A percentile compares a stretch with the other conserved stretches of the same genome.
Evolutionary conservation across 2,113 vertebrate species (phyloP).

Genomic region (Apteryx mantelli): DNA sequence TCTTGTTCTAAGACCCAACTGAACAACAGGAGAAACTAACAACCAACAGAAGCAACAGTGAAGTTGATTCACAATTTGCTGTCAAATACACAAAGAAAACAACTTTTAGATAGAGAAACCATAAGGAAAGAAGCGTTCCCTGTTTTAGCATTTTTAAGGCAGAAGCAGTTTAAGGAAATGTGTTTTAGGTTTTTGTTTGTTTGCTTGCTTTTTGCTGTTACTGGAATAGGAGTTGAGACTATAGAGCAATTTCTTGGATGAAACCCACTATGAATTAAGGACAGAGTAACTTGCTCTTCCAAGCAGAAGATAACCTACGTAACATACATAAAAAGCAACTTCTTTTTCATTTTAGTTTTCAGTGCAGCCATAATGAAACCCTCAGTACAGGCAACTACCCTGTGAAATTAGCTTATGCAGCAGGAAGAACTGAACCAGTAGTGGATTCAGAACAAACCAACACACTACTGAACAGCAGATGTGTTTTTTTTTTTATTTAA

Average conservation of each 20-base stretch:
- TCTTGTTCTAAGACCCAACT: not conserved
- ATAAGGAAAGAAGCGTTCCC: not conserved
- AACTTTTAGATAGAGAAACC: rapidly evolving
- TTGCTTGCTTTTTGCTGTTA: not conserved
- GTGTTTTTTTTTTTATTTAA: not conserved
- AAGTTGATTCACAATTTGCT: rapidly evolving
- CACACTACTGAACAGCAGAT: not conserved
- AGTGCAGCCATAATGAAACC: not conserved
- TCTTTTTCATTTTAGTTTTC: not conserved
- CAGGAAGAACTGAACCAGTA: not conserved
- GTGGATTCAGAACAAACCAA: not conserved
- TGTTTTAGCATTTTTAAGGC: not conserved
- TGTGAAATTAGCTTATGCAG: rapidly evolving
- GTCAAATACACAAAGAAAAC: not conserved
- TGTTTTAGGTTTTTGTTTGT: not conserved
- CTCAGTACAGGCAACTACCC: rapidly evolving
- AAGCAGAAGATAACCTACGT: not conserved
- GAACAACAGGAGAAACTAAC: rapidly evolving
- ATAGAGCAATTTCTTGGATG: not conserved
- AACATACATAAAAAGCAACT: not conserved
- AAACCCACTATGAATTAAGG: not conserved
- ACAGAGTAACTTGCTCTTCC: not conserved
- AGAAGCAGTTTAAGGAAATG: not conserved
- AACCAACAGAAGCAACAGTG: rapidly evolving
- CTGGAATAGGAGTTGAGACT: not conserved